Percentiles rank a stretch among this genome's conserved stretches.
Conservation (phyloP, 2,113 vertebrate species). For the Poecile atricapillus region DNA sequence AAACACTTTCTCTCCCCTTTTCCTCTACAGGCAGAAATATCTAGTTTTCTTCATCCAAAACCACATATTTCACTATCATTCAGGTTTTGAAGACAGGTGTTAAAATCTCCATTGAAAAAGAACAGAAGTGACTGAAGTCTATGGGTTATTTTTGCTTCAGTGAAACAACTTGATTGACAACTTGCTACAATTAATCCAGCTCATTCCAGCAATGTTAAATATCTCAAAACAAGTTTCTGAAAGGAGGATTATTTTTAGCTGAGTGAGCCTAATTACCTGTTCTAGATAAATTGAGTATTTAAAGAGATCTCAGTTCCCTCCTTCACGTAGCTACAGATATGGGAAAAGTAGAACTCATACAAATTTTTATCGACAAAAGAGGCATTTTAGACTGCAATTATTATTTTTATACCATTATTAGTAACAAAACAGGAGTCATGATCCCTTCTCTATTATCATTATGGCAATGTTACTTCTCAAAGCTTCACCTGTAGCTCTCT, state of each 20-base stretch:
- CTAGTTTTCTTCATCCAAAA: neutral
- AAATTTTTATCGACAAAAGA: neutral
- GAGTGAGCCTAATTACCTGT: neutral
- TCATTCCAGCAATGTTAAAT: neutral
- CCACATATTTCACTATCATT: neutral
- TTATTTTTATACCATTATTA: neutral
- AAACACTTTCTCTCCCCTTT: neutral
- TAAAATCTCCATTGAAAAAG: neutral
- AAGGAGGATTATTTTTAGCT: neutral
- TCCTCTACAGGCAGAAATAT: neutral
- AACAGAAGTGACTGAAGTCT: neutral
- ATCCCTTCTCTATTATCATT: neutral
- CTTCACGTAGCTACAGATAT: neutral
- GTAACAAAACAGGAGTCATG: neutral
- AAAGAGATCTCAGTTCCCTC: neutral
- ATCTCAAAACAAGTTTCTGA: constrained; percentile 23
- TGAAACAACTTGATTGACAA: constrained; percentile 6
- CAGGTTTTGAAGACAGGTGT: neutral
- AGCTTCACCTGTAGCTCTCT: neutral
- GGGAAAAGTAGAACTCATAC: neutral
- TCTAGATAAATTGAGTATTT: neutral
- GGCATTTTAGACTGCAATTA: neutral
- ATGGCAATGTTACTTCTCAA: neutral
- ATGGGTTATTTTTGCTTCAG: neutral
- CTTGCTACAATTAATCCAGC: constrained; percentile 10